Base-by-base conservation (phyloP, 2,113 vertebrate genomes). In the Hippocampus comes region DNA sequence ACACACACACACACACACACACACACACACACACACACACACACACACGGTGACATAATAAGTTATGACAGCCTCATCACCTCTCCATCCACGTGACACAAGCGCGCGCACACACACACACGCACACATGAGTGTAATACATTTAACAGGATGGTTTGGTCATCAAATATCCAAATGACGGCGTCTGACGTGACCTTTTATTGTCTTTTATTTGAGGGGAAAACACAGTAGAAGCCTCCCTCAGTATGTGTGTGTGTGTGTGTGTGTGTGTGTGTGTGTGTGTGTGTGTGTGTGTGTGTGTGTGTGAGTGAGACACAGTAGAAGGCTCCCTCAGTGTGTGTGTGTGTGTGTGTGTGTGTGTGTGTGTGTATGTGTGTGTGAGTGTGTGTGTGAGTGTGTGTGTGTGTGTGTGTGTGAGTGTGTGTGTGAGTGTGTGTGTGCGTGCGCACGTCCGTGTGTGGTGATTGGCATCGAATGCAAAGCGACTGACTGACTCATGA, bases 91-190 rank as follows among this genome's bases (percentile, higher is more conserved):
- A 77, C 82, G 78, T 82, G 11, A 61, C 38, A 66, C 76, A 67
- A 34, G 34, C 5, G 34, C 34, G 30, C 30, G 34, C 34, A 5
- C 34, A 6, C 34, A 38, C 74, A 74, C 68, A 73, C 59, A 73
- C 66, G 34, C 61, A 57, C 63, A 41, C 74, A 68, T 48, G 48
- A 89, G 87, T 86, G 90, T 88, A 92, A 93, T 93, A 90, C 91
- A 92, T 92, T 92, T 90, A 92, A 90, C 88, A 89, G 89, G 82
- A 91, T 81, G 88, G 88, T 91, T 91, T 91, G 91, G 92, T 91
- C 89, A 90, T 91, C 89, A 91, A 91, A 92, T 90, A 90, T 92
- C 91, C 84, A 93, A 91, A 93, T 91, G 87, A 92, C 91, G 90
- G 89, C 89, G 90, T 87, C 87, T 91, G 89, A 91, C 88, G 91